These are phyloP conservation scores for Chamaetylas fuelleborni DNA, from an alignment of 2,113 vertebrate genomes.

Conservation along the genomic window DNA sequence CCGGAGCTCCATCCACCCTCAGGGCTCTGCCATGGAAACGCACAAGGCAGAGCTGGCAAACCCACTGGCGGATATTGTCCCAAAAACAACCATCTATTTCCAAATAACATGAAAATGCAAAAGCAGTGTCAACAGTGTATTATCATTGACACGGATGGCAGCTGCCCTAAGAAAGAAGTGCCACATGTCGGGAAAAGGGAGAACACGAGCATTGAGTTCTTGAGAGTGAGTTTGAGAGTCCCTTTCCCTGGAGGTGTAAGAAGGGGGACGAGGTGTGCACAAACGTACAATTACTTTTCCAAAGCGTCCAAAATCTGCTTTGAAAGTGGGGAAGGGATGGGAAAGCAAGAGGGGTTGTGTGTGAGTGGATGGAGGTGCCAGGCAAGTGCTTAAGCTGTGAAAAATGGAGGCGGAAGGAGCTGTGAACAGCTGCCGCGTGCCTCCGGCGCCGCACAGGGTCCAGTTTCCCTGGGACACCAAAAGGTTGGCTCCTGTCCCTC, in stretches of 20 bases:
- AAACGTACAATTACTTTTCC: neutral
- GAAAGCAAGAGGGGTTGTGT: neutral
- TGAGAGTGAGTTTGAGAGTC: neutral
- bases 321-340: neutral
- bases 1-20: neutral
- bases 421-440: constrained; percentile 9
- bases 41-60: neutral
- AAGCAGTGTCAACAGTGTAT: accelerated
- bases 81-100: neutral
- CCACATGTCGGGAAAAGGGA: accelerated
- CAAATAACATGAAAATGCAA: neutral
- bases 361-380: neutral
- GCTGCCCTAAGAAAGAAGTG: neutral
- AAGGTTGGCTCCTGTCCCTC: neutral
- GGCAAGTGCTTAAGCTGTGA: constrained; percentile 24
- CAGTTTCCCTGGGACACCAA: neutral
- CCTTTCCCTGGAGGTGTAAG: too few species aligned
- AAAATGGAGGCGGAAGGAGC: constrained; percentile 40
- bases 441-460: neutral
- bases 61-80: neutral
- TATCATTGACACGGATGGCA: neutral
- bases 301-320: neutral
- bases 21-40: neutral
- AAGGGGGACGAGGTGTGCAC: neutral
- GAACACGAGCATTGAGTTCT: accelerated